Evolutionary conservation across 1,140 invertebrate genomes (phyloP), one percentile per base, ranked within the genome.

Genomic region (Tetragonula clypearis): DNA sequence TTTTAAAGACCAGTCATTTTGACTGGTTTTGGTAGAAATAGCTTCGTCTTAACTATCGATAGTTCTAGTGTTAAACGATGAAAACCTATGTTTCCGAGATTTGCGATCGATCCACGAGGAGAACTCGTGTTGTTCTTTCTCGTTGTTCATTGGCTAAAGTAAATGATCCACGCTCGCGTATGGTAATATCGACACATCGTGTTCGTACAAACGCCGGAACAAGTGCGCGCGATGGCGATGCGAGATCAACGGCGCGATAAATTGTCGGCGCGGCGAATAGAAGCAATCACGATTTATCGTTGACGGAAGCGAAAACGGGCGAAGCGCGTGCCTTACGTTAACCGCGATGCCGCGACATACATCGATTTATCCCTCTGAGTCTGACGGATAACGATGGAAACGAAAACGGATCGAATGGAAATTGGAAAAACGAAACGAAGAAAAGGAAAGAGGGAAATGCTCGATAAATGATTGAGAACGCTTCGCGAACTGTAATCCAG

Each of bases 161-260:
- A 74, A 49, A 85, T 21, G 71, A 85, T 73, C 60, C 14, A n/a
- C 15, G 30, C 12, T 15, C 58, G 58, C 30, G 77, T 80, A 65
- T 19, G 56, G 56, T 55, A 71, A 78, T 65, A 62, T 8, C 14
- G 53, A 35, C 30, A 26, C 56, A 53, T 41, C 56, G 66, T 69
- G 15, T 69, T 41, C 14, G 56, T 68, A 8, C 41, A 49, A 49
- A 49, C 41, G 41, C 41, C 6, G 8, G 41, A 49, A 49, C 41
- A 49, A 35, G 56, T 2, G 55, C 23, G 35, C 69, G 17, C 69
- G 69, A 66, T 55, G 8, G 26, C 58, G 9, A 74, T 30, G 15
- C 15, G 49, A 58, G 84, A 81, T 85, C 75, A 85, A 85, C 71
- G 60, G 15, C 12, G 21, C 56, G 84, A 81, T 85, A 85, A 85